Evolutionary conservation across 2,113 vertebrate genomes (phyloP), one percentile per base, ranked within the genome.

Genomic region (Coregonus clupeaformis): DNA sequence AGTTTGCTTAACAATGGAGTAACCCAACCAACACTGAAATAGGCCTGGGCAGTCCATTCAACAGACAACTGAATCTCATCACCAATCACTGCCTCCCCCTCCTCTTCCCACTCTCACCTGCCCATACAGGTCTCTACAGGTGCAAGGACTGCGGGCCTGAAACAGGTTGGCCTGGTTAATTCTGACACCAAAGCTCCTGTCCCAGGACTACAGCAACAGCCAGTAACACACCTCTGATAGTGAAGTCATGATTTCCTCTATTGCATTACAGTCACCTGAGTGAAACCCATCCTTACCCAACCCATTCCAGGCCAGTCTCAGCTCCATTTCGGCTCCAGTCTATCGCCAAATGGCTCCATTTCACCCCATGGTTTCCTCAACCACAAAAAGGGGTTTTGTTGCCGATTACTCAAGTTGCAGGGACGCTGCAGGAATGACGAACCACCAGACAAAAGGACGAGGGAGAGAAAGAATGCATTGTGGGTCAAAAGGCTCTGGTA

Each of bases 401-500:
- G 72, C 71, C 30, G 12, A 36, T 22, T 36, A 68, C 73, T 80
- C 78, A 68, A 67, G 80, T 82, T 80, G 69, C 57, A 60, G 57
- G 57, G 57, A 60, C n/a, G 16, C 18, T 60, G 57, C 77, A 68
- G 73, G 57, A 42, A 42, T 42, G 36, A 42, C 36, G 36, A 42
- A 42, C 36, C 36, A 42, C 36, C 36, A 42, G 7, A 42, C 36
- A 42, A 42, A 42, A 42, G 36, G 36, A 42, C 36, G 71, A 77
- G 30, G 49, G 49, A 65, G 68, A 29, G 59, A 66, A 68, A 66
- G 66, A 80, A 84, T 73, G 71, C 67, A 72, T 24, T 30, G 68
- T 4, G 52, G 80, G 80, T 87, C 74, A 80, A 55, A 76, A 77
- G 78, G 80, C 66, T 91, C 78, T 77, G 78, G 75, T 89, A 80